These are phyloP conservation scores for Sebastes oblongus DNA, from an alignment of 2,797 vertebrate genomes.

Conservation along the genomic window DNA sequence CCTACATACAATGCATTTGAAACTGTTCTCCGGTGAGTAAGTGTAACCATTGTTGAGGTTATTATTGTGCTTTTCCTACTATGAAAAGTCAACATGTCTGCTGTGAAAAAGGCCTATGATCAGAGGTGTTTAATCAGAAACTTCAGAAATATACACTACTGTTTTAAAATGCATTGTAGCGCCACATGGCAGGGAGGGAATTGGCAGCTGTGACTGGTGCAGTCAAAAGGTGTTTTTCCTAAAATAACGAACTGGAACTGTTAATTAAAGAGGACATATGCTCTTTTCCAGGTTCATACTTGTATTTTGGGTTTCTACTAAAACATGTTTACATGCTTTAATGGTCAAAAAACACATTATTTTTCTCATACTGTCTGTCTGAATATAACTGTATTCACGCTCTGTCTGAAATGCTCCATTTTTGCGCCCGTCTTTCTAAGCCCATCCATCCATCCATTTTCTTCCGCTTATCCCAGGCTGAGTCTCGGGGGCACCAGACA, in stretches of 20 bases:
- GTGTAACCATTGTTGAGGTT: neutral
- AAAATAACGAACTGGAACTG: neutral
- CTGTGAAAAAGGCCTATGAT: neutral
- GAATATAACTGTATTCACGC: too few relatives aligned
- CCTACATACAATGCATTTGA: neutral
- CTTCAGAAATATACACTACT: neutral
- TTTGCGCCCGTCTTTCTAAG: too few relatives aligned
- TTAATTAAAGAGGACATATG: neutral
- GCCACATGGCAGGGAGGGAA: neutral
- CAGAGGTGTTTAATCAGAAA: neutral
- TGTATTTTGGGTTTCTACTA: neutral
- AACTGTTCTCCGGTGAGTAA: neutral
- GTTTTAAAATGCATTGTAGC: neutral
- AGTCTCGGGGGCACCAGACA: too few relatives aligned
- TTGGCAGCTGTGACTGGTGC: neutral
- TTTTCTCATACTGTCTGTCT: neutral
- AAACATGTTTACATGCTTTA: neutral
- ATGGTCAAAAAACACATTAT: neutral
- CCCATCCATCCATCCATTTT: too few relatives aligned
- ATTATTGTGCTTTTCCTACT: neutral
- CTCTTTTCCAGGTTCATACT: neutral
- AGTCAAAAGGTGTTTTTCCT: neutral
- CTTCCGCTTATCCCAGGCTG: rapidly evolving
- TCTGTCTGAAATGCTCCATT: too few relatives aligned
- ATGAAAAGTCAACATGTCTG: neutral